Base-by-base conservation (phyloP, 2,888 invertebrate genomes). In the Melanargia galathea region DNA sequence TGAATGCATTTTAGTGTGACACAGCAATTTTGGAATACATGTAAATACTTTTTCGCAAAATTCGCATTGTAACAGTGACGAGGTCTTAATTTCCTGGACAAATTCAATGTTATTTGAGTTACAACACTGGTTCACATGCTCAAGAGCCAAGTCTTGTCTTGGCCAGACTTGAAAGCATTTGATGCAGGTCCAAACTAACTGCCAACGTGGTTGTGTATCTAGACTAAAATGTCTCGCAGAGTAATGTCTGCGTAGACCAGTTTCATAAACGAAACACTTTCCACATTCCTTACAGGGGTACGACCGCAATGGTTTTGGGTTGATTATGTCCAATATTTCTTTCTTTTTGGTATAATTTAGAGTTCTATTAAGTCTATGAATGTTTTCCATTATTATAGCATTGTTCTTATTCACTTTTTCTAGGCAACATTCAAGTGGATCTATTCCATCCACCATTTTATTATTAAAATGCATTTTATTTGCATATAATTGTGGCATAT, bases 91-190 rank as follows among this genome's bases (percentile, higher is more conserved):
- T 74, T 90, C 90, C 64, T 83, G 72, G 11, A 87, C 68, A 74
- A 75, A 76, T 48, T 87, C 82, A 3, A 70, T 68, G 62, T 76
- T 82, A 56, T 82, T 80, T 45, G 76, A 68, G 67, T 80, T 82
- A 63, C 84, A 83, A 72, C 90, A 90, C 70, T 81, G 75, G 49
- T 66, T 75, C 6, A 86, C 77, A 70, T 92, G 92, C 57, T 78
- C 77, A n/a, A 82, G 57, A 22, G 90, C 89, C 62, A 84, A 76
- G 35, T 87, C 83, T 63, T 86, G 82, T 13, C 75, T 77, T 2
- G 91, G 92, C 91, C 91, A 92, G 4, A 92, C 90, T 73, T 92
- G 91, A 68, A 86, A 90, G 74, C 92, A 92, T 71, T 89, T 84
- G 40, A 83, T 81, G 70, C 92, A 92, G 40, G 90, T 90, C 91